Base-by-base conservation (phyloP, 2,888 invertebrate genomes). In the Andrena dorsata region DNA sequence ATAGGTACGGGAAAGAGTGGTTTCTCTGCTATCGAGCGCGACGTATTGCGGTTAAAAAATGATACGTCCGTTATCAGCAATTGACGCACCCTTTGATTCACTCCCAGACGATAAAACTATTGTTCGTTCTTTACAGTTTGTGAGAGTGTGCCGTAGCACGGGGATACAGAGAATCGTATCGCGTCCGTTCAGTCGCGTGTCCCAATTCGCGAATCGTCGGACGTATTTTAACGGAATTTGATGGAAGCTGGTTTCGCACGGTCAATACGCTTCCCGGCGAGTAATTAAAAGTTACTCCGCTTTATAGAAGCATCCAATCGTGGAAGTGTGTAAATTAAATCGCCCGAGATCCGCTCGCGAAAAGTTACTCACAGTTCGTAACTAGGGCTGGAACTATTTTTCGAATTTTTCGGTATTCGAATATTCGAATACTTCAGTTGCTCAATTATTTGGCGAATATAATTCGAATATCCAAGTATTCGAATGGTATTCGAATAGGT, bases 41-140 rank as follows among this genome's bases (percentile, higher is more conserved):
- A 82, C 73, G 60, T 73, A 82, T 82, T 56, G 82, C 72, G 82
- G 82, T 66, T 64, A 69, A 82, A 72, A 82, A 76, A 83, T 82
- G 71, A 71, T 47, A 16, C 61, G 72, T 20, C 72, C 13, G 66
- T 73, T 83, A 83, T 83, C 82, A 61, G 68, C 53, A 58, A 76
- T 68, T 73, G 76, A 82, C 76, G 68, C 72, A 82, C 51, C 68
- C 82, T 82, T 82, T 64, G 82, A 83, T 76, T 82, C 82, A 63
- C 51, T 60, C 49, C 23, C 73, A 70, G 64, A 66, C 61, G 82
- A 83, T 83, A 65, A 70, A 69, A 73, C 69, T 53, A 83, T 83
- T 83, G 73, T 77, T 76, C 72, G 82, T 76, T 82, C 82, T 82
- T 82, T 76, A 76, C 70, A 71, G 76, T 80, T 69, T 74, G 81